Conservation (phyloP, 2,113 vertebrate genomes). For the Lamprotornis superbus region DNA sequence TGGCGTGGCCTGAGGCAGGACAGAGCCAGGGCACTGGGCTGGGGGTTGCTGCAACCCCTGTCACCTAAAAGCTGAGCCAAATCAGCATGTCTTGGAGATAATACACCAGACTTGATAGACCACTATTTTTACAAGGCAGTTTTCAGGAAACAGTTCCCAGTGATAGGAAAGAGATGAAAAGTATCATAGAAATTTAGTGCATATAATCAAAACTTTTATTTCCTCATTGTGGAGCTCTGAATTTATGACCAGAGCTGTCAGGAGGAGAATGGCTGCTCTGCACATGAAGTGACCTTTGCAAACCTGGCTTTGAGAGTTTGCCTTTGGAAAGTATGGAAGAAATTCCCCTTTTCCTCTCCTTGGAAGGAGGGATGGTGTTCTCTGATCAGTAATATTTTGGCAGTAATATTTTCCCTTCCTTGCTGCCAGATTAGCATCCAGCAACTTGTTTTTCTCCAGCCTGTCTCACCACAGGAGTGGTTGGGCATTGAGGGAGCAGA, state of each 20-base stretch:
- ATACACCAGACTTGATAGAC: background rate
- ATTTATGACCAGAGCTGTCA: constrained; percentile 7
- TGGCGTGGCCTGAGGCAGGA: background rate
- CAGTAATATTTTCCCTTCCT: background rate
- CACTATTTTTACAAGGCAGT: background rate
- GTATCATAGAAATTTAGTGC: constrained; percentile 42
- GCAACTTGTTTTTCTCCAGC: background rate
- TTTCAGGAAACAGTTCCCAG: background rate
- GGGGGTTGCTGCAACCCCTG: background rate
- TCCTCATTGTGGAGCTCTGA: background rate
- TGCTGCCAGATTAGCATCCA: background rate
- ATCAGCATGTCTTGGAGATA: background rate
- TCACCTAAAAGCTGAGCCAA: background rate
- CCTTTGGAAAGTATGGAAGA: background rate
- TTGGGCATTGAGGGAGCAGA: background rate
- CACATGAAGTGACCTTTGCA: background rate
- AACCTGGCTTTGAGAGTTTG: background rate
- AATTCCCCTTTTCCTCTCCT: background rate
- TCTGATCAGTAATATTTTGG: background rate
- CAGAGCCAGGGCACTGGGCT: background rate
- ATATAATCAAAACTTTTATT: constrained; percentile 47
- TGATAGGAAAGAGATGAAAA: constrained; percentile 6
- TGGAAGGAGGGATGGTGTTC: background rate
- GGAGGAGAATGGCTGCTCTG: background rate
- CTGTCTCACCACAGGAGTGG: background rate